A percentile compares a stretch with the other conserved stretches of the same genome.
phyloP scores from a whole-genome alignment of 64 coral and sea anemone genomes.

The Dendronephthya gigantea region DNA sequence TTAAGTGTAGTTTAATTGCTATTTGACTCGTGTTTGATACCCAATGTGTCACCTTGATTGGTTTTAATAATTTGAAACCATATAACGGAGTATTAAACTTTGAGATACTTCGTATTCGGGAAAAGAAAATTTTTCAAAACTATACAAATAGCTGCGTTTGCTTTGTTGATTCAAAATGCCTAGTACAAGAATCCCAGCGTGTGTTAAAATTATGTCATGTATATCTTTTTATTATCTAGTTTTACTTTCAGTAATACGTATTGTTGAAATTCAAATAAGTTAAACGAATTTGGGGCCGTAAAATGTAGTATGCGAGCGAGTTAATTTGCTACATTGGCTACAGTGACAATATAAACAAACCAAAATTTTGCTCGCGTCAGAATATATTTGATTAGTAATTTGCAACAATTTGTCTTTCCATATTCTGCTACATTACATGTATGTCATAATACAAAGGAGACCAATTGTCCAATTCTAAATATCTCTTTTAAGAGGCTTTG shows the following conservation, averaged over 20 bases:
- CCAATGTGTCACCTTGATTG: not conserved
- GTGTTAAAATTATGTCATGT: not conserved
- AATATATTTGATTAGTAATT: not conserved
- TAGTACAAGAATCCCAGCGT: not conserved
- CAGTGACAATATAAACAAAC: not conserved
- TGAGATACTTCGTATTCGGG: not conserved
- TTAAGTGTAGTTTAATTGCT: not conserved
- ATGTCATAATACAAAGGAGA: not conserved
- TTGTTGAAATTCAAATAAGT: too few relatives aligned
- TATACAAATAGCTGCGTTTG: not conserved
- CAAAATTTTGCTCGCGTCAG: not conserved
- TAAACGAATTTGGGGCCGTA: too few relatives aligned
- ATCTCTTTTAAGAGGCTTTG: not conserved
- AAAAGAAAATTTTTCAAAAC: not conserved
- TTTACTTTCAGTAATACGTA: not conserved
- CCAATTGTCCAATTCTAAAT: not conserved
- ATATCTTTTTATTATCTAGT: not conserved
- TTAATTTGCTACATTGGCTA: not conserved
- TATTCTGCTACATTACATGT: not conserved
- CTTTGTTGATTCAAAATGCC: not conserved
- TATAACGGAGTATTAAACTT: not conserved
- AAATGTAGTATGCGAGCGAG: too few relatives aligned
- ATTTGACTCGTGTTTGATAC: not conserved
- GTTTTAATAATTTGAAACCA: not conserved
- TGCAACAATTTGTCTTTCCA: not conserved